Base-by-base conservation (phyloP, 1,140 invertebrate species). In the Paralvinella palmiformis region DNA sequence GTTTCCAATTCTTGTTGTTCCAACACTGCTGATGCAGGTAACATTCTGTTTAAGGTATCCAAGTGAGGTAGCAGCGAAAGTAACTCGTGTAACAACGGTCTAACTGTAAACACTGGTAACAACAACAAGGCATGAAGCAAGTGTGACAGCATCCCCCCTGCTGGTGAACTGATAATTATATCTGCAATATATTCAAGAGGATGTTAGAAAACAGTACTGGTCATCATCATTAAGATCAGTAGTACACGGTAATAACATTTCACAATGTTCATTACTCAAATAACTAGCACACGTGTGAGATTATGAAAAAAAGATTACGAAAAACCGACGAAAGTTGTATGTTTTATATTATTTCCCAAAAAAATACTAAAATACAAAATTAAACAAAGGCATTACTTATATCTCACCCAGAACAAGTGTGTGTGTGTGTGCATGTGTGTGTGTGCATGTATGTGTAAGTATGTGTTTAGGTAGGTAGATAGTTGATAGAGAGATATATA, bases 71-170 rank as follows among this genome's bases (percentile, higher is more conserved):
- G 75, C 5, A 86, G 72, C 13, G 79, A 71, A 13, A 86, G 73
- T 15, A 87, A 71, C 57, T 80, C 71, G 36, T 79, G 78, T 15
- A 86, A 72, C 2, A 86, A 68, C 7, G 81, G 78, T 68, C 45
- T 82, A 62, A 69, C 73, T 70, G 72, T 71, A 55, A 58, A 72
- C 13, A 68, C 56, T 3, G 84, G 83, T 44, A 86, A 75, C 27
- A 88, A 73, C 7, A 87, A 71, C 53, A 87, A 73, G 0, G 85
- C 81, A 72, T 85, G 84, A 4, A 87, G 63, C 37, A 87, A 74
- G 69, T 86, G 84, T 6, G 83, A 83, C 62, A 87, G 67, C 80
- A 86, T 84, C 27, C 83, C 78, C 7, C 86, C 86, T 33, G 82
- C 80, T 29, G 82, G 75, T 0, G 83, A 85, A 45, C 82, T 73